A percentile compares a stretch with the other conserved stretches of the same genome.
These are phyloP conservation scores for Oceanites oceanicus DNA, from an alignment of 2,113 vertebrate species.

Conservation along the genomic window DNA sequence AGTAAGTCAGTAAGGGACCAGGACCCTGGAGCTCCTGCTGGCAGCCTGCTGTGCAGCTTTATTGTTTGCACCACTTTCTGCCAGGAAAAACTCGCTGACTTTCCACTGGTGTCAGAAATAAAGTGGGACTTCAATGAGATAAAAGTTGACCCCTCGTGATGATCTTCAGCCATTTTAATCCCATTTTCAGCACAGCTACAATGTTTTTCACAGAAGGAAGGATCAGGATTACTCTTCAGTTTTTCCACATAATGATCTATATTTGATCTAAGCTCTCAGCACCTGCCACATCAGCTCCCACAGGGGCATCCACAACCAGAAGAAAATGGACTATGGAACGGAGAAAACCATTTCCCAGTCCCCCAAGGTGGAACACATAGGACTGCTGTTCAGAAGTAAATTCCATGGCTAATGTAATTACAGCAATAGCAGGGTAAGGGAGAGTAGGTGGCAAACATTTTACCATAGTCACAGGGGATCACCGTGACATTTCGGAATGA, in stretches of 20 bases:
- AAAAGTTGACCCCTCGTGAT: neutral
- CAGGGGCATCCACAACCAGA: neutral
- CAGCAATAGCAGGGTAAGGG: neutral
- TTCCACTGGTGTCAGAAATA: neutral
- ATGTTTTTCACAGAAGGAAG: neutral
- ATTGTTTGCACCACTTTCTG: neutral
- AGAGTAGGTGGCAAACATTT: neutral
- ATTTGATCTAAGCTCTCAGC: neutral
- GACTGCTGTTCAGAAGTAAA: neutral
- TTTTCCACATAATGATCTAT: conserved; percentile 1
- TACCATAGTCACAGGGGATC: neutral
- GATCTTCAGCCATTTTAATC: conserved; percentile 5
- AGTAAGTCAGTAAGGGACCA: neutral
- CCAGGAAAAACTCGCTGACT: neutral
- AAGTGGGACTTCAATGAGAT: conserved; percentile 24
- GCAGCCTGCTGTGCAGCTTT: neutral
- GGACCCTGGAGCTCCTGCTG: neutral
- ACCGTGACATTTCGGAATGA: neutral
- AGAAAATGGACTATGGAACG: neutral
- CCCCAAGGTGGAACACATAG: neutral
- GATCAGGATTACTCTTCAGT: neutral
- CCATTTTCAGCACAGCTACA: neutral
- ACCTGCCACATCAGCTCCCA: neutral
- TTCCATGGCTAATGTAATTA: neutral
- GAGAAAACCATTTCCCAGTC: neutral